A percentile compares a stretch with the other conserved stretches of the same genome.
phyloP scores from a whole-genome alignment of 1,140 invertebrate species.

The Drosophila bocki region DNA sequence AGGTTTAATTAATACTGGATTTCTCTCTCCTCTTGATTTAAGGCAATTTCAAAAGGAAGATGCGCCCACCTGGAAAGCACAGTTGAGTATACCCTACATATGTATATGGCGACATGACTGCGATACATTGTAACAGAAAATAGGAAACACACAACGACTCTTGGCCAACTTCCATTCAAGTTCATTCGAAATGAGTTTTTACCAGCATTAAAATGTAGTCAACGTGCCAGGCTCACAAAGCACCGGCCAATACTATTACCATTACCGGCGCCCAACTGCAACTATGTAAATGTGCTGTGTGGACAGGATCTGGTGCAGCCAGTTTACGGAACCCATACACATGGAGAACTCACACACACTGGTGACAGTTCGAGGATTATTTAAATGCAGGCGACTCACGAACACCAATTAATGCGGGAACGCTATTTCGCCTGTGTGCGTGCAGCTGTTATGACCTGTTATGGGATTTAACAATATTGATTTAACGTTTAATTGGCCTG shows the following conservation, averaged over 20 bases:
- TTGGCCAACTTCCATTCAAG: conserved; percentile 15
- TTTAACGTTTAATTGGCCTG: conserved; percentile 56
- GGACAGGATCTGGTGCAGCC: conserved; percentile 1
- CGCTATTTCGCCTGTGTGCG: conserved; percentile 1
- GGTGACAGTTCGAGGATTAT: conserved; percentile 35
- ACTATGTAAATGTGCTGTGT: conserved; percentile 17
- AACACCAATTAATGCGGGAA: conserved; percentile 41
- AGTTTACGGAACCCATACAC: conserved; percentile 1
- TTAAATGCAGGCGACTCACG: conserved; percentile 36
- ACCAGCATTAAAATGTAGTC: conserved; percentile 27
- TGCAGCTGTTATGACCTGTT: conserved; percentile 9
- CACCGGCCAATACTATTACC: conserved; percentile 13
- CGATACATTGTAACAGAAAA: conserved; percentile 8
- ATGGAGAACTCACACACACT: conserved; percentile 3
- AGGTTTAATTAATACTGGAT: neutral
- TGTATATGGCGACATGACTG: conserved; percentile 1
- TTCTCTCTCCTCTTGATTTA: neutral
- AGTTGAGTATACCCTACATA: conserved; percentile 1
- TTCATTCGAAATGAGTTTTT: conserved; percentile 29
- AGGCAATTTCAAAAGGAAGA: neutral
- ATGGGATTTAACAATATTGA: conserved; percentile 51
- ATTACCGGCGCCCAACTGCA: conserved; percentile 2
- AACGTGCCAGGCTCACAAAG: conserved; percentile 31
- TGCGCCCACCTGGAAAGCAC: neutral
- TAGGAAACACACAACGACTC: conserved; percentile 13